These are phyloP conservation scores for Stramonita haemastoma DNA, from an alignment of 2,888 invertebrate species.

Conservation along the genomic window DNA sequence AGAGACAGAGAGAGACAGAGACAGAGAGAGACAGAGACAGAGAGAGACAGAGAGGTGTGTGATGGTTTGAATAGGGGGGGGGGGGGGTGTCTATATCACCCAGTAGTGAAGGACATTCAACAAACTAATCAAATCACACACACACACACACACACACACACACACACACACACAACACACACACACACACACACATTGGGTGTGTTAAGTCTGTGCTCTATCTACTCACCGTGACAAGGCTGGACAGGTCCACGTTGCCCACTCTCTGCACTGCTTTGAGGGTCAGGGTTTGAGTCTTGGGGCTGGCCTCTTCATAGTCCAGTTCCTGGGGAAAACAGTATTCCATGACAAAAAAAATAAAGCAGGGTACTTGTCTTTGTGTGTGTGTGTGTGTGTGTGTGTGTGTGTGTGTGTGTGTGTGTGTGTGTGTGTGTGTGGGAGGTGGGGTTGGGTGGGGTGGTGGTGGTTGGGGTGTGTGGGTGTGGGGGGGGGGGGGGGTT, in stretches of 20 bases:
- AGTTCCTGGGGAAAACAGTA: not conserved
- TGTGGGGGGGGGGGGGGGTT: too few species aligned
- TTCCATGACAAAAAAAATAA: not conserved
- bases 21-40: too few species aligned
- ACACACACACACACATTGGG: not conserved
- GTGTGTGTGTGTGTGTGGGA: not conserved
- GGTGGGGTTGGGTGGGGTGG: too few species aligned
- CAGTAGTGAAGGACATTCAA: too few species aligned
- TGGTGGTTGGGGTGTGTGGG: too few species aligned
- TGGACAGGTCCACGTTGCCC: not conserved
- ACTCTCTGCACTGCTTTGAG: slow-evolving; percentile 5
- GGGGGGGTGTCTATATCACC: too few species aligned
- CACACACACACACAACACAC: slow-evolving; percentile 20
- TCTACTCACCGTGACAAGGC: not conserved
- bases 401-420: too few species aligned
- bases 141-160: slow-evolving; percentile 19
- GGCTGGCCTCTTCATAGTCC: not conserved
- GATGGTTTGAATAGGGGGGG: too few species aligned
- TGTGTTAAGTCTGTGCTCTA: not conserved
- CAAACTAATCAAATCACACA: not conserved
- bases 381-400: not conserved
- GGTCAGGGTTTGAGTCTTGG: slow-evolving; percentile 6
- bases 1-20: too few species aligned
- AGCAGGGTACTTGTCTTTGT: not conserved
- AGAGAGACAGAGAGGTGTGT: too few species aligned